Conservation (phyloP, 2,113 vertebrate species). For the Thamnophis sirtalis region DNA sequence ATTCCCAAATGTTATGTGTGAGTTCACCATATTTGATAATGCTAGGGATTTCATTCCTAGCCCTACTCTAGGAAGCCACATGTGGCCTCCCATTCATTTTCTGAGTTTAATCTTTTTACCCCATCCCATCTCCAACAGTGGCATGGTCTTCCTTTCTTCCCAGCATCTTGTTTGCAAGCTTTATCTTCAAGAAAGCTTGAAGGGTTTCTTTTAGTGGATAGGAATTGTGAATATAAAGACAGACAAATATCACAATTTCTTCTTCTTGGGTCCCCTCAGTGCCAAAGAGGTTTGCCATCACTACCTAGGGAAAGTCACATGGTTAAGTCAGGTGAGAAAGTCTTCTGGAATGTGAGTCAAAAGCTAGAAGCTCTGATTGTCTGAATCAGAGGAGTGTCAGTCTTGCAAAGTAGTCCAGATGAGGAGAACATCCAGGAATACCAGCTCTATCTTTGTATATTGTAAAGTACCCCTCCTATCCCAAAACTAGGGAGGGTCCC, state of each 20-base stretch:
- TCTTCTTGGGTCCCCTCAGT: background rate
- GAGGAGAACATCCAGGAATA: background rate
- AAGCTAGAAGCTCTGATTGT: background rate
- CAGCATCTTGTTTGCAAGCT: background rate
- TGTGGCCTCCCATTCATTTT: background rate
- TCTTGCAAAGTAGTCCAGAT: background rate
- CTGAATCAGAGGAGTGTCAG: background rate
- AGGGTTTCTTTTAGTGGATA: background rate
- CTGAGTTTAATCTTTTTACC: background rate
- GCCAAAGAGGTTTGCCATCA: too few species aligned
- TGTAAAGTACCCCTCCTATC: background rate
- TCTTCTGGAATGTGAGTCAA: background rate
- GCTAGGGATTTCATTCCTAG: background rate
- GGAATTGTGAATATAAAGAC: background rate
- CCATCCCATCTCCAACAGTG: background rate
- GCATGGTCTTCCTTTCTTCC: background rate
- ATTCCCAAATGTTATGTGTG: background rate
- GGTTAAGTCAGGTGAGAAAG: background rate
- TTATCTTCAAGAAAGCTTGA: background rate
- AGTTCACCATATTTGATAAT: background rate
- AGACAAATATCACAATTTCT: background rate
- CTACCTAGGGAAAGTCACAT: background rate
- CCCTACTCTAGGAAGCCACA: background rate
- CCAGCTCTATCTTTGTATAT: background rate
- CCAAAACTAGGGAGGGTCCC: background rate